Evolutionary conservation across 2,888 invertebrate species (phyloP).

Genomic region (Lithophane ornitopus): DNA sequence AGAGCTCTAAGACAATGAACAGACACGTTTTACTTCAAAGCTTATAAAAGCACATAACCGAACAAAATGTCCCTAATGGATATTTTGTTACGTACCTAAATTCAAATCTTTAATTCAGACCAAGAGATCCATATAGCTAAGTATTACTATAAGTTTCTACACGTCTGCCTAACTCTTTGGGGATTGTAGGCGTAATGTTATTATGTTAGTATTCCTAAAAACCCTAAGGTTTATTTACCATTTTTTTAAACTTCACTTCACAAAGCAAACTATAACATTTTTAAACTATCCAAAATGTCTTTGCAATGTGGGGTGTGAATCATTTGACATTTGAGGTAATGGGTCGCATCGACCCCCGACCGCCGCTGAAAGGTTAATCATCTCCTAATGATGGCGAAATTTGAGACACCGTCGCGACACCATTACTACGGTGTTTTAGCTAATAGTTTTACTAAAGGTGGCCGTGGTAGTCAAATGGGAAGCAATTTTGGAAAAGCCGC

Average conservation of each 20-base stretch:
- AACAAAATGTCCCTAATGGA: too few species aligned
- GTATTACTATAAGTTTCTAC: too few species aligned
- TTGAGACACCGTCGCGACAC: constrained; percentile 63
- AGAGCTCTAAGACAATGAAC: background rate
- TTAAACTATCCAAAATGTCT: constrained; percentile 40
- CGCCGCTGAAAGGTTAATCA: constrained; percentile 86
- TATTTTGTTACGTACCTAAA: too few species aligned
- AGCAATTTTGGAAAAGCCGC: constrained; percentile 26
- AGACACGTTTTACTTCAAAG: background rate
- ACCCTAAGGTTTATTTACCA: background rate
- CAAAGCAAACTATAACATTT: background rate
- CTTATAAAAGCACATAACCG: too few species aligned
- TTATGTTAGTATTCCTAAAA: background rate
- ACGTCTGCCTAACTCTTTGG: too few species aligned
- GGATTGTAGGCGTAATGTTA: too few species aligned
- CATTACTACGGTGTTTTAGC: constrained; percentile 62
- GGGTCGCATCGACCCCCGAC: constrained; percentile 77
- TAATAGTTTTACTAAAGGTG: constrained; percentile 61
- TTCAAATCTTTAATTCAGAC: too few species aligned
- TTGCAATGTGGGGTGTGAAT: constrained; percentile 77
- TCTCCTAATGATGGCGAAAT: constrained; percentile 85
- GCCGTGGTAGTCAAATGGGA: constrained; percentile 13
- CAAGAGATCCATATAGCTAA: too few species aligned
- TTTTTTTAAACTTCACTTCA: background rate
- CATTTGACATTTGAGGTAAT: constrained; percentile 85